Base-by-base conservation (phyloP, 2,797 vertebrate genomes). In the Parambassis ranga region DNA sequence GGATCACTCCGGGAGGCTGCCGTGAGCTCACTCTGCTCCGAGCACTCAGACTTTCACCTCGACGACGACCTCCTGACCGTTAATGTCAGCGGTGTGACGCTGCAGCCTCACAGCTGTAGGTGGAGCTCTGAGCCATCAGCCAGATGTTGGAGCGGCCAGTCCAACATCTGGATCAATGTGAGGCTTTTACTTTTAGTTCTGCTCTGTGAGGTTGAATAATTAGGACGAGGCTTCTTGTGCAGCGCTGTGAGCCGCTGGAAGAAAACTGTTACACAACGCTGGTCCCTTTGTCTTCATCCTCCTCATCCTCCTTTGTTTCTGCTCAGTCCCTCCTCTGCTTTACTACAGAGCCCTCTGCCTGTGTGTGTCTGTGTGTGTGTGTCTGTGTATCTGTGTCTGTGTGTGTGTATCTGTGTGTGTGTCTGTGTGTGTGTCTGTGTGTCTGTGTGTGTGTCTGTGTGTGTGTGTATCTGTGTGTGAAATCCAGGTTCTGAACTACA, bases 1-100 rank as follows among this genome's bases (percentile, higher is more conserved):
- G 42, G 43, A 56, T 38, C 36, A 13, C 69, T 19, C 57, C 1
- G n/a, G n/a, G n/a, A n/a, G n/a, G n/a, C n/a, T n/a, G n/a, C n/a
- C n/a, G n/a, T n/a, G n/a, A n/a, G n/a, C n/a, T n/a, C n/a, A n/a
- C n/a, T n/a, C n/a, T n/a, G n/a, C n/a, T n/a, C n/a, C n/a, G n/a
- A n/a, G n/a, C n/a, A n/a, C n/a, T n/a, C n/a, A n/a, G n/a, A n/a
- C n/a, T n/a, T n/a, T n/a, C n/a, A n/a, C n/a, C n/a, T n/a, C n/a
- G n/a, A n/a, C n/a, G n/a, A n/a, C n/a, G n/a, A n/a, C n/a, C n/a
- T n/a, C n/a, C n/a, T n/a, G n/a, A n/a, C n/a, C n/a, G n/a, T n/a
- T n/a, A n/a, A n/a, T n/a, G n/a, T n/a, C n/a, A n/a, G n/a, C n/a
- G n/a, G n/a, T n/a, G n/a, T n/a, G n/a, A n/a, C n/a, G n/a, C n/a